These are phyloP conservation scores for Euphydryas editha DNA, from an alignment of 2,888 invertebrate species.

Conservation along the genomic window DNA sequence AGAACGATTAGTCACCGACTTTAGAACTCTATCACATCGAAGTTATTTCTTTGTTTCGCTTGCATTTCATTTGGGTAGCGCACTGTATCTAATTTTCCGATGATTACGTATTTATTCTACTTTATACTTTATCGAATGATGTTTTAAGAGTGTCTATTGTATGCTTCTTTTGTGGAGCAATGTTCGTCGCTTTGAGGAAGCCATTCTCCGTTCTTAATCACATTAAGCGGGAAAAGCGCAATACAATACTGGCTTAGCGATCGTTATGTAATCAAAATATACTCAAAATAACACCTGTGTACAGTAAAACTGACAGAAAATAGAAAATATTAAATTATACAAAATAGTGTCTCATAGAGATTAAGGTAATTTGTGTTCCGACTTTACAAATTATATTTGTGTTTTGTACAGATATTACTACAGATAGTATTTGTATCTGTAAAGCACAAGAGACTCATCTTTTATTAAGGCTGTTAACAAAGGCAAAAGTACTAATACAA, in stretches of 20 bases:
- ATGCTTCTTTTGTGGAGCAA: constrained; percentile 28
- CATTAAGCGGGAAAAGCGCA: constrained; percentile 54
- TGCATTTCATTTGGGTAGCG: constrained; percentile 43
- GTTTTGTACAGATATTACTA: no score
- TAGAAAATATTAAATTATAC: not conserved
- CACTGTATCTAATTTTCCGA: constrained; percentile 50
- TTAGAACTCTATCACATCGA: constrained; percentile 58
- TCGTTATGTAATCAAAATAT: constrained; percentile 29
- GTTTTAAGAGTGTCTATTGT: constrained; percentile 41
- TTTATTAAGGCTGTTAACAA: no score
- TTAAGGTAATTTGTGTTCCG: no score
- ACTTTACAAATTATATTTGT: no score
- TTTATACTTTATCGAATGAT: constrained; percentile 44
- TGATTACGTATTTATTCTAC: constrained; percentile 42
- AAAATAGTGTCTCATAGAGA: not conserved
- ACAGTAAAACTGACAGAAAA: no score
- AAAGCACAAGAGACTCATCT: no score
- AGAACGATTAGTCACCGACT: constrained; percentile 46
- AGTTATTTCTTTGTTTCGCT: constrained; percentile 55
- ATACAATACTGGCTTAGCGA: constrained; percentile 38
- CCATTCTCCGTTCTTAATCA: constrained; percentile 56
- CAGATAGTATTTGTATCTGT: no score
- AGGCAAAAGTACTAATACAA: no score
- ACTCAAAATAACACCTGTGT: constrained; percentile 9
- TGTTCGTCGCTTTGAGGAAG: constrained; percentile 49